phyloP scores from a whole-genome alignment of 1,140 invertebrate genomes.

The Psix sp. region DNA sequence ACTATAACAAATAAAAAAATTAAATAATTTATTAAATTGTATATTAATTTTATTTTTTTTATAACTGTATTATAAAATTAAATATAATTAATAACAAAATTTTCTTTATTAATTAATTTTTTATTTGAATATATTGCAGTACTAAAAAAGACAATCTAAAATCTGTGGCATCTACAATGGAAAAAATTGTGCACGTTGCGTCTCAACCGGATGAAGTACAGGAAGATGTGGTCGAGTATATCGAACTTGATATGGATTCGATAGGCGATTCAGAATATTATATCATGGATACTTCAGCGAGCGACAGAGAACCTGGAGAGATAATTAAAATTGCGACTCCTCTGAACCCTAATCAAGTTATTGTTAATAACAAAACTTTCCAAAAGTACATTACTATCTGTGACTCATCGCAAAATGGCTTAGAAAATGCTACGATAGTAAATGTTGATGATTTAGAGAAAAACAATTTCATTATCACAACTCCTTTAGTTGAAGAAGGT shows the following conservation, averaged over 20 bases:
- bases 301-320: constrained; percentile 17
- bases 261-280: constrained; percentile 53
- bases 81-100: no score
- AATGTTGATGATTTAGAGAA: constrained; percentile 27
- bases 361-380: constrained; percentile 30
- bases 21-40: no score
- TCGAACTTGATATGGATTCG: constrained; percentile 59
- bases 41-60: no score
- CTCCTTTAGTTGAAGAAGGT: constrained; percentile 3
- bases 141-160: no score
- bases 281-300: constrained; percentile 27
- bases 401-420: constrained; percentile 16
- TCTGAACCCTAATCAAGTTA: constrained; percentile 24
- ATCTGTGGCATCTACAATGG: not conserved
- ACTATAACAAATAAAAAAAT: no score
- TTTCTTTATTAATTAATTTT: no score
- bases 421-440: constrained; percentile 23
- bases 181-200: constrained; percentile 10
- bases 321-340: constrained; percentile 28
- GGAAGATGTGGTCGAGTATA: constrained; percentile 54
- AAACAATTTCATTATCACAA: constrained; percentile 33
- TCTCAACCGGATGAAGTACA: constrained; percentile 30
- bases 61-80: no score
- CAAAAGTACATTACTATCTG: constrained; percentile 50
- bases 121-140: not conserved